A percentile compares a stretch with the other conserved stretches of the same genome.
Conservation (phyloP, 1,140 invertebrate species). For the Bombus turneri region DNA sequence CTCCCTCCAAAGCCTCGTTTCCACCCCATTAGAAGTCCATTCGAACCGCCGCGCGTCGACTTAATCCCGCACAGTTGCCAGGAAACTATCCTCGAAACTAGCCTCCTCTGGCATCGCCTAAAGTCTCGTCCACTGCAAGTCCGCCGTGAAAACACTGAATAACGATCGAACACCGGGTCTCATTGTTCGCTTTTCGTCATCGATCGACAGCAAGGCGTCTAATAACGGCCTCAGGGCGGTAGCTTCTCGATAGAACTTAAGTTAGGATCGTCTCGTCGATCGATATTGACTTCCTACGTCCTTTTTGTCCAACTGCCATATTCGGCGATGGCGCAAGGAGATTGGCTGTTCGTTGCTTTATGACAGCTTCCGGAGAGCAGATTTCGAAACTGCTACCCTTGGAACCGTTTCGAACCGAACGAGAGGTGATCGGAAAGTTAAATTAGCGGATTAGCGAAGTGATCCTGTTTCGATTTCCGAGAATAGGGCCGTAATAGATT, state of each 20-base stretch:
- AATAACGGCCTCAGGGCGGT: background rate
- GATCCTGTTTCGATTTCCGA: background rate
- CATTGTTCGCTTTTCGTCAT: conserved; percentile 30
- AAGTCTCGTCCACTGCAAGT: background rate
- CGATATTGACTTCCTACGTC: background rate
- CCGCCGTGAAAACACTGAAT: conserved; percentile 31
- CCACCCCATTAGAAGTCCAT: conserved; percentile 41
- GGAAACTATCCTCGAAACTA: conserved; percentile 10
- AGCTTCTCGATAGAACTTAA: background rate
- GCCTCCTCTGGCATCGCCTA: background rate
- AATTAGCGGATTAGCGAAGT: background rate
- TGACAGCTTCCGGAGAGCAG: background rate
- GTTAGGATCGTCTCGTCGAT: background rate
- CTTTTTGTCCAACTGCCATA: background rate
- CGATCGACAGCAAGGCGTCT: background rate
- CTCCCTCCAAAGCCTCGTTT: conserved; percentile 36
- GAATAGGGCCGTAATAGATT: background rate
- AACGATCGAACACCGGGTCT: conserved; percentile 43
- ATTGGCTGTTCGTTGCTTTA: background rate
- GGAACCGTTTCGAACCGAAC: background rate
- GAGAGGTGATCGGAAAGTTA: background rate
- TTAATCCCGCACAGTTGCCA: conserved; percentile 49
- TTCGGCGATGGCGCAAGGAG: background rate
- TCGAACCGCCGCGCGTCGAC: conserved; percentile 7
- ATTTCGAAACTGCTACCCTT: background rate